Conservation (phyloP, 2,113 vertebrate genomes). For the Cromileptes altivelis region DNA sequence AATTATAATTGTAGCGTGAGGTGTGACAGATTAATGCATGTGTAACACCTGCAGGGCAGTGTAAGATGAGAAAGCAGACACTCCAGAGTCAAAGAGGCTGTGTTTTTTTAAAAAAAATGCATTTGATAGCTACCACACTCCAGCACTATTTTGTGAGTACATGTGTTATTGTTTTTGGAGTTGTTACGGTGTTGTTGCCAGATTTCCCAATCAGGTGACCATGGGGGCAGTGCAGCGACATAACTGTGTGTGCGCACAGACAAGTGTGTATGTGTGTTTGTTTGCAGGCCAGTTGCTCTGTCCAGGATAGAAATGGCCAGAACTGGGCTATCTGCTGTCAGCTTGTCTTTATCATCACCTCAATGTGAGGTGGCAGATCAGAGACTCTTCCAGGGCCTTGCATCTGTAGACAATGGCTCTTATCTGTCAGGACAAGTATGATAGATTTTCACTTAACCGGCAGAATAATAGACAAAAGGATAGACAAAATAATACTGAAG, state of each 20-base stretch:
- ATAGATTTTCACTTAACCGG: slow-evolving; percentile 26
- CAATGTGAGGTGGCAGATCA: neutral
- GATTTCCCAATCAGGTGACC: slow-evolving; percentile 47
- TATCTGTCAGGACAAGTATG: slow-evolving; percentile 15
- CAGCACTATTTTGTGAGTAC: slow-evolving; percentile 4
- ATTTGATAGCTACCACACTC: neutral
- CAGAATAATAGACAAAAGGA: slow-evolving; percentile 9
- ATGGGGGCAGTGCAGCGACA: neutral
- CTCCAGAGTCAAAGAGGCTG: neutral
- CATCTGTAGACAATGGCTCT: neutral
- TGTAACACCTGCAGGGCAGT: slow-evolving; percentile 4
- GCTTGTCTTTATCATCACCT: slow-evolving; percentile 18
- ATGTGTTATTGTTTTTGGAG: slow-evolving; percentile 33
- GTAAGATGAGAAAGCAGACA: neutral
- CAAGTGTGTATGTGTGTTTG: slow-evolving; percentile 2
- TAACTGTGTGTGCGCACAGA: slow-evolving; percentile 33
- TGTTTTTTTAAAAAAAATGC: neutral
- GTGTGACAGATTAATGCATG: neutral
- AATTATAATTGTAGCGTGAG: neutral
- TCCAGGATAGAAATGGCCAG: slow-evolving; percentile 43
- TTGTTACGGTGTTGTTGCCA: slow-evolving; percentile 31
- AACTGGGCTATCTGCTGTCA: slow-evolving; percentile 26
- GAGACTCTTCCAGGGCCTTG: neutral
- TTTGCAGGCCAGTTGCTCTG: slow-evolving; percentile 10
- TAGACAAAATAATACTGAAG: slow-evolving; percentile 18